Base-by-base conservation (phyloP, 2,113 vertebrate genomes). In the Xiphias gladius region DNA sequence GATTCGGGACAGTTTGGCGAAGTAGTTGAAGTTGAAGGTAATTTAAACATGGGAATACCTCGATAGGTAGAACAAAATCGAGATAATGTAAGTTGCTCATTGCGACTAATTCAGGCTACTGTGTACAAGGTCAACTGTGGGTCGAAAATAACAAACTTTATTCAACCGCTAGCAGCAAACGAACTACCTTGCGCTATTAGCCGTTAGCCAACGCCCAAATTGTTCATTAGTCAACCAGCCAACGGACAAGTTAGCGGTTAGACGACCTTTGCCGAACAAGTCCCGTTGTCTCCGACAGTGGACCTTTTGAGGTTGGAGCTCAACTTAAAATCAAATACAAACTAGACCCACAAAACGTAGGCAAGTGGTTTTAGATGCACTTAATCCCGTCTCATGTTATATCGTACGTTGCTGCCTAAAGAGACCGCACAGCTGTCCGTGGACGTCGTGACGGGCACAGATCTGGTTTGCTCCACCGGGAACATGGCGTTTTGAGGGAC, bases 81-180 rank as follows among this genome's bases (percentile, higher is more conserved):
- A n/a, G 19, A 12, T 26, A 16, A 63, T 2, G 1, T 37, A 11
- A 24, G 1, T 58, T 57, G n/a, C n/a, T 26, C 24, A 7, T 5
- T 17, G 13, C 1, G 6, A 2, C 24, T 22, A 9, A 3, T 32
- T 50, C 3, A 8, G 3, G 5, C 0, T n/a, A 0, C 8, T 46
- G 11, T 26, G 22, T 58, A 20, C 61, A 12, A 2, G 9, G 20
- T 24, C 4, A 13, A 35, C 1, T 10, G 0, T 12, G 1, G 37
- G 2, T 2, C 17, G 5, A 46, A 55, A 58, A 50, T 2, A 4
- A 13, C 10, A 11, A 59, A 39, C 48, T 30, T 22, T 28, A 12
- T 30, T 22, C 12, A 2, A 39, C 1, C 6, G 13, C 1, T 13
- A n/a, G 22, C 50, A 41, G 22, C n/a, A 14, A 63, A 14, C 16